Conservation (phyloP, 2,797 vertebrate genomes). For the Lerista edwardsae region DNA sequence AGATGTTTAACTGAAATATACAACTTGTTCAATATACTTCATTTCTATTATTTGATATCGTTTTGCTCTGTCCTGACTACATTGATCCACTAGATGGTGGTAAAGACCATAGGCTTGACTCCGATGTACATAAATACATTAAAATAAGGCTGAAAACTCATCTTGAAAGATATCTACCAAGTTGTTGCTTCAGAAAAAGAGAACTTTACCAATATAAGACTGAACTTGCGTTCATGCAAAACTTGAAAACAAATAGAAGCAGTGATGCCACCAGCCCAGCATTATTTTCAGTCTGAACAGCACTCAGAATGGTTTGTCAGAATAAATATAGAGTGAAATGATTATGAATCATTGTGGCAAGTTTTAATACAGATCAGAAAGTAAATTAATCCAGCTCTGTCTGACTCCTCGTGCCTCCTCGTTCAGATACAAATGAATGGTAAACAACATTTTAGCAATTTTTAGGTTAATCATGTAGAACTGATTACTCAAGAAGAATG, state of each 20-base stretch:
- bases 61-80: conserved; percentile 55
- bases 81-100: conserved; percentile 79
- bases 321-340: conserved; percentile 73
- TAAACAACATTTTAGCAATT: conserved; percentile 84
- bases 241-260: conserved; percentile 17
- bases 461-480: conserved; percentile 84
- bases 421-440: conserved; percentile 78
- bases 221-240: conserved; percentile 28
- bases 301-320: conserved; percentile 74
- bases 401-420: conserved; percentile 66
- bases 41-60: accelerated
- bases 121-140: neutral
- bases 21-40: neutral
- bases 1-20: neutral
- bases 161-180: neutral
- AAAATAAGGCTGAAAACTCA: neutral
- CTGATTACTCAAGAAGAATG: conserved; percentile 82
- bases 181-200: neutral
- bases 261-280: conserved; percentile 43
- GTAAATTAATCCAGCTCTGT: conserved; percentile 78
- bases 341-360: conserved; percentile 80
- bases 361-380: conserved; percentile 80
- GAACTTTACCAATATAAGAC: conserved; percentile 35
- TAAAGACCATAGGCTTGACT: conserved; percentile 73
- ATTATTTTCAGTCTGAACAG: conserved; percentile 35